These are phyloP conservation scores for Amia ocellicauda DNA, from an alignment of 2,113 vertebrate genomes.

Conservation along the genomic window DNA sequence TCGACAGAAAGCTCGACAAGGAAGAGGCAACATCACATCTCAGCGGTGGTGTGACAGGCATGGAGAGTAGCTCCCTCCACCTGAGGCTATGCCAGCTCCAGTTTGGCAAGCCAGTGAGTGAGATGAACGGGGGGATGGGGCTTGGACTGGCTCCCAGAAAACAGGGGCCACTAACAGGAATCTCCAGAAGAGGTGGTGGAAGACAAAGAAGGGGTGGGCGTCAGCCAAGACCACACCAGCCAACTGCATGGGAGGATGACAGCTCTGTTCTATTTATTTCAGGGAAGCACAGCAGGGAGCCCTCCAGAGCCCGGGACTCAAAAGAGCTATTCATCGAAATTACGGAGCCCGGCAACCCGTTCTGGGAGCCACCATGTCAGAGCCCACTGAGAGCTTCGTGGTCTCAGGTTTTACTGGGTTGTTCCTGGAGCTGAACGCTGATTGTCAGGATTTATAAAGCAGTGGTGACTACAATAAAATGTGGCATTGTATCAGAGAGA, in stretches of 20 bases:
- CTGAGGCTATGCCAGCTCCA: slow-evolving; percentile 35
- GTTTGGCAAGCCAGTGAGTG: slow-evolving; percentile 30
- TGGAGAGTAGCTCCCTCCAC: slow-evolving; percentile 47
- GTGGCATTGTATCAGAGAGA: too few relatives aligned
- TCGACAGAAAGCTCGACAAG: slow-evolving; percentile 54
- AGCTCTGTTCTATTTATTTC: slow-evolving; percentile 22
- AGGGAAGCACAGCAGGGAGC: slow-evolving; percentile 14
- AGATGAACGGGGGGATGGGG: slow-evolving; percentile 6
- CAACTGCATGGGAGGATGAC: slow-evolving; percentile 10
- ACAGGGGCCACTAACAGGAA: slow-evolving; percentile 23
- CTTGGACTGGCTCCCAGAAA: slow-evolving; percentile 29
- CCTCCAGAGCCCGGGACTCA: slow-evolving; percentile 12
- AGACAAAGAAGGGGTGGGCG: slow-evolving; percentile 26
- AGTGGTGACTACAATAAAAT: too few relatives aligned
- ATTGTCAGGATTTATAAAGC: too few relatives aligned
- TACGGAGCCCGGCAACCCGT: slow-evolving; percentile 1
- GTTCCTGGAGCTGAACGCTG: too few relatives aligned
- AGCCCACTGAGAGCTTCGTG: slow-evolving; percentile 6
- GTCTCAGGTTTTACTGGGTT: too few relatives aligned
- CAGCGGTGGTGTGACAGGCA: slow-evolving; percentile 52
- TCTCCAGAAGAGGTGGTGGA: slow-evolving; percentile 10
- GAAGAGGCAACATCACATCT: slow-evolving; percentile 49
- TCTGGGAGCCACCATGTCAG: not conserved
- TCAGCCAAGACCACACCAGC: slow-evolving; percentile 5
- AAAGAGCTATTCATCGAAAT: slow-evolving; percentile 32